Percentiles rank a stretch among this genome's conserved stretches.
Evolutionary conservation across 2,797 vertebrate species (phyloP).

Genomic region (Falco naumanni): DNA sequence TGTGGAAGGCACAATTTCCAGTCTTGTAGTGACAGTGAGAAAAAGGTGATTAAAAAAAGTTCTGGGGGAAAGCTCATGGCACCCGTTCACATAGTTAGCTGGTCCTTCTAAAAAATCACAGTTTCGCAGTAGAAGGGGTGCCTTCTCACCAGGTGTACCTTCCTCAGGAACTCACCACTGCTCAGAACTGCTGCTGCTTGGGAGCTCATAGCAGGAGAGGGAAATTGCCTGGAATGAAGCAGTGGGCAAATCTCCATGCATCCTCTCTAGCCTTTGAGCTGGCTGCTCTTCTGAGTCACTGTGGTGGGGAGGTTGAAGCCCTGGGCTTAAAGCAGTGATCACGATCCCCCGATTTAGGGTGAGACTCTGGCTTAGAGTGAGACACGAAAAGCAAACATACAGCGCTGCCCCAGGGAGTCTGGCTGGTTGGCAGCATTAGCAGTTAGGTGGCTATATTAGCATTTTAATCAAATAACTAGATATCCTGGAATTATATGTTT

Average conservation of each 20-base stretch:
- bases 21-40: neutral
- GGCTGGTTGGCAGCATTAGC: constrained; percentile 38
- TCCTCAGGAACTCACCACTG: neutral
- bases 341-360: neutral
- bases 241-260: neutral
- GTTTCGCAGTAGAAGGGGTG: neutral
- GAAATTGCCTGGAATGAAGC: neutral
- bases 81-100: neutral
- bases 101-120: neutral
- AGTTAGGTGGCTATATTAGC: constrained; percentile 66
- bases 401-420: neutral
- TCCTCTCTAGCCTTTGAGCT: neutral
- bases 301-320: neutral
- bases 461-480: constrained; percentile 72
- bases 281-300: neutral
- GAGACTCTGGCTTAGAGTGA: constrained; percentile 29
- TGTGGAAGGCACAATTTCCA: neutral
- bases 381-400: constrained; percentile 36
- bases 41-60: neutral
- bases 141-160: neutral
- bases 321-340: neutral
- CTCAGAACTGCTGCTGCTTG: neutral
- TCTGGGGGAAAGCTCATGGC: neutral
- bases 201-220: neutral
- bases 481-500: constrained; percentile 71